phyloP scores from a whole-genome alignment of 2,888 invertebrate genomes.

The Netelia fuscicornis region DNA sequence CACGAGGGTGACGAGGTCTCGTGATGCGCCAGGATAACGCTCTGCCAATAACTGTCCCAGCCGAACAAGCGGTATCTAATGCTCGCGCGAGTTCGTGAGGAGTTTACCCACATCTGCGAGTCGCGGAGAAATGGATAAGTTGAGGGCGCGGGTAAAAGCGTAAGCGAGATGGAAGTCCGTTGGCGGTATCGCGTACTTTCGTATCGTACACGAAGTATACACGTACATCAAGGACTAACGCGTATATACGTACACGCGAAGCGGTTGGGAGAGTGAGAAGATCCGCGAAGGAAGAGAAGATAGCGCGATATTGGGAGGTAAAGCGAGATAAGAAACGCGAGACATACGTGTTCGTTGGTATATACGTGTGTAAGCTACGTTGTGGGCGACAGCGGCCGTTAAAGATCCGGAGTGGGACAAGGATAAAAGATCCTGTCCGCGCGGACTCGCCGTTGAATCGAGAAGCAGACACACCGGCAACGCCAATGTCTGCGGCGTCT shows the following conservation, averaged over 20 bases:
- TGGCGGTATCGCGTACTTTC: constrained; percentile 9
- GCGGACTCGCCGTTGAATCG: constrained; percentile 72
- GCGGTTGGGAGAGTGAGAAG: constrained; percentile 25
- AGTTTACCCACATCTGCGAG: not conserved
- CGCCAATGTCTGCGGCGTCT: constrained; percentile 42
- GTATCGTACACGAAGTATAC: constrained; percentile 39
- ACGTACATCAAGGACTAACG: not conserved
- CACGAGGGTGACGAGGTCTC: not conserved
- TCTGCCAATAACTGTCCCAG: too few relatives aligned
- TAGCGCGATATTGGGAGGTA: too few relatives aligned
- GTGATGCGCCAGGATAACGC: too few relatives aligned
- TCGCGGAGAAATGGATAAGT: constrained; percentile 51
- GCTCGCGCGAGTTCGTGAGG: not conserved
- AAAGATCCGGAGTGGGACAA: constrained; percentile 68
- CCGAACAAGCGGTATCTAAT: not conserved
- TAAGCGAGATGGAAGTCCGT: constrained; percentile 58
- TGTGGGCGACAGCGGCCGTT: constrained; percentile 52
- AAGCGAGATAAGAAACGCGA: constrained; percentile 55
- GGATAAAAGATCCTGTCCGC: constrained; percentile 72
- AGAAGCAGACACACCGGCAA: constrained; percentile 18
- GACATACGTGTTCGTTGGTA: constrained; percentile 29
- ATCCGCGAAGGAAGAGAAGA: constrained; percentile 35
- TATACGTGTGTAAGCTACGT: constrained; percentile 3
- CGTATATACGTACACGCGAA: constrained; percentile 16
- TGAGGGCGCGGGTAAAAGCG: constrained; percentile 10